Evolutionary conservation across 2,797 vertebrate genomes (phyloP).

Genomic region (Picus viridis): DNA sequence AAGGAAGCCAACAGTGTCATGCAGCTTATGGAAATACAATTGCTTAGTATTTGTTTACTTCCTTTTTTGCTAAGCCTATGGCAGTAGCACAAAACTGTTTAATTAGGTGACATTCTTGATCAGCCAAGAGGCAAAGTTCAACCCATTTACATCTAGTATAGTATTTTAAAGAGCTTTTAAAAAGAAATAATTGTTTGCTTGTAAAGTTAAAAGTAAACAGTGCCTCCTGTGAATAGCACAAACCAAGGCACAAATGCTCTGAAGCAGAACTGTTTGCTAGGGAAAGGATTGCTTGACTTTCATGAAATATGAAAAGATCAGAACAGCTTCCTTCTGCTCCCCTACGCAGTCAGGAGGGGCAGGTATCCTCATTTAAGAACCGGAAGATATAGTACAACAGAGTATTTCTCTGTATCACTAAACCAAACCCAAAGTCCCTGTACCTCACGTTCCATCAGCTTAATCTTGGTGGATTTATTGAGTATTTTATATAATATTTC

Average conservation of each 20-base stretch:
- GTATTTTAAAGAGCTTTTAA: slow-evolving; percentile 33
- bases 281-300: background rate
- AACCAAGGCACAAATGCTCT: background rate
- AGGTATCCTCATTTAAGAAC: background rate
- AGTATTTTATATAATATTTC: background rate
- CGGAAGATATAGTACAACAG: background rate
- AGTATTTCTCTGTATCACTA: background rate
- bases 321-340: background rate
- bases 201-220: slow-evolving; percentile 45
- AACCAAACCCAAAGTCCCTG: background rate
- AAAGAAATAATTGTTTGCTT: slow-evolving; percentile 42
- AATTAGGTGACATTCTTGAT: slow-evolving; percentile 60
- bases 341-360: background rate
- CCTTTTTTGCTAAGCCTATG: slow-evolving; percentile 33
- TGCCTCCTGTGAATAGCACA: background rate
- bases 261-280: background rate
- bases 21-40: slow-evolving; percentile 39
- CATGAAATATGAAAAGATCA: background rate
- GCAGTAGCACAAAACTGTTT: slow-evolving; percentile 46
- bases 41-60: slow-evolving; percentile 43
- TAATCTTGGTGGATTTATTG: background rate
- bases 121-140: slow-evolving; percentile 59
- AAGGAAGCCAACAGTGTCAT: slow-evolving; percentile 2
- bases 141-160: slow-evolving; percentile 38
- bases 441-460: background rate